phyloP scores from a whole-genome alignment of 2,888 invertebrate species.

The Caenorhabditis doughertyi region DNA sequence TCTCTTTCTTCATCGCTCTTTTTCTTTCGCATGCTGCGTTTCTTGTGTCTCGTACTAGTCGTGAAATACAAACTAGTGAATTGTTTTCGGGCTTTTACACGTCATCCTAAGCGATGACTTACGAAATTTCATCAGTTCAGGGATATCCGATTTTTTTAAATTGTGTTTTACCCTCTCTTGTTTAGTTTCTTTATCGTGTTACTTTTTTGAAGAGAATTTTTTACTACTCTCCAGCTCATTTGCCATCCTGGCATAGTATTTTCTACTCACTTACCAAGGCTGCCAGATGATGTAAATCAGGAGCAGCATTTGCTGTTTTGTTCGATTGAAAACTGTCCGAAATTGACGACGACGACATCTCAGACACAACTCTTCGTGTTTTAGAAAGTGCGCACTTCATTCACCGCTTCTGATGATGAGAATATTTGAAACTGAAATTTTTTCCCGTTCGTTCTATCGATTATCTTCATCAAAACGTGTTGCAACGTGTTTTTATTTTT shows the following conservation, averaged over 20 bases:
- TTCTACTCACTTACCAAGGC: background rate
- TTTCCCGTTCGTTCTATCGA: too few relatives aligned
- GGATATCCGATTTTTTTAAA: background rate
- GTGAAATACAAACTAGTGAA: background rate
- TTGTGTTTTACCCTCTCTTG: background rate
- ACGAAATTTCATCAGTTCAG: background rate
- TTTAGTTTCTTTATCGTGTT: background rate
- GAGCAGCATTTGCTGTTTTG: background rate
- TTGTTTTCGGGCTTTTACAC: slow-evolving; percentile 15
- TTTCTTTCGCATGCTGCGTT: slow-evolving; percentile 27
- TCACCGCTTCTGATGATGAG: slow-evolving; percentile 1
- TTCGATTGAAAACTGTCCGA: slow-evolving; percentile 31
- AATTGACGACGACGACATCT: slow-evolving; percentile 29
- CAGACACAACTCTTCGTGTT: slow-evolving; percentile 33
- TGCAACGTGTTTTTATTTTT: background rate
- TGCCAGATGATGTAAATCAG: background rate
- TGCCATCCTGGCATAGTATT: background rate
- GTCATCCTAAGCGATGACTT: background rate
- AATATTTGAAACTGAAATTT: background rate
- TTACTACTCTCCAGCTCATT: too few relatives aligned
- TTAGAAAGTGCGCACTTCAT: slow-evolving; percentile 20
- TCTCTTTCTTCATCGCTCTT: background rate
- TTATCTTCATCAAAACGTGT: background rate
- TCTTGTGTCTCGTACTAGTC: slow-evolving; percentile 1
- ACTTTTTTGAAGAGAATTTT: background rate